Percentiles rank a stretch among this genome's conserved stretches.
Evolutionary conservation across 2,113 vertebrate genomes (phyloP).

Genomic region (Rhea pennata): DNA sequence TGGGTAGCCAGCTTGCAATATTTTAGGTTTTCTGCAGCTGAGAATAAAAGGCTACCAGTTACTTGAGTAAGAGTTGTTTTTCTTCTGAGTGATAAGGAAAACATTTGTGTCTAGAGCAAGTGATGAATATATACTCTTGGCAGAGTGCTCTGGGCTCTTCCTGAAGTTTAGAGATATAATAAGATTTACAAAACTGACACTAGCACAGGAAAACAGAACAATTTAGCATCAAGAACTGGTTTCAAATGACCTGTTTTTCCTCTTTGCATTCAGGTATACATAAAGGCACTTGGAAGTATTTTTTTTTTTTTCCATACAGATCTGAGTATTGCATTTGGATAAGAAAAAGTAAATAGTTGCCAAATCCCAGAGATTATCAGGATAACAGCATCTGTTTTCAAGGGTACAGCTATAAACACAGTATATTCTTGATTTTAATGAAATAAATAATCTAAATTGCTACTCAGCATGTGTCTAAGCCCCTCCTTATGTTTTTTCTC

Average conservation of each 20-base stretch:
- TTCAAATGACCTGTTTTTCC: background rate
- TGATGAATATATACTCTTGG: background rate
- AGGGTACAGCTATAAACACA: background rate
- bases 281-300: background rate
- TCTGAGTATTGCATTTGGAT: background rate
- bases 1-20: background rate
- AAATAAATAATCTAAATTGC: background rate
- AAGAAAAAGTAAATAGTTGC: background rate
- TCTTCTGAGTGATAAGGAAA: background rate
- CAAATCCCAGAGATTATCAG: background rate
- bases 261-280: background rate
- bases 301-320: background rate
- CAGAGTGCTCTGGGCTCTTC: background rate
- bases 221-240: background rate
- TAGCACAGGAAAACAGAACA: background rate
- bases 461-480: rapidly evolving
- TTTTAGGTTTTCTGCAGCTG: background rate
- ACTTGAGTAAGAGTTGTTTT: background rate
- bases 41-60: background rate
- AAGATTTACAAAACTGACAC: background rate
- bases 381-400: background rate
- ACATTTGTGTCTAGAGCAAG: background rate
- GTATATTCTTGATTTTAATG: background rate
- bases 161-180: background rate
- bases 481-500: background rate